Evolutionary conservation across 2,113 vertebrate genomes (phyloP).

Genomic region (Procavia capensis): DNA sequence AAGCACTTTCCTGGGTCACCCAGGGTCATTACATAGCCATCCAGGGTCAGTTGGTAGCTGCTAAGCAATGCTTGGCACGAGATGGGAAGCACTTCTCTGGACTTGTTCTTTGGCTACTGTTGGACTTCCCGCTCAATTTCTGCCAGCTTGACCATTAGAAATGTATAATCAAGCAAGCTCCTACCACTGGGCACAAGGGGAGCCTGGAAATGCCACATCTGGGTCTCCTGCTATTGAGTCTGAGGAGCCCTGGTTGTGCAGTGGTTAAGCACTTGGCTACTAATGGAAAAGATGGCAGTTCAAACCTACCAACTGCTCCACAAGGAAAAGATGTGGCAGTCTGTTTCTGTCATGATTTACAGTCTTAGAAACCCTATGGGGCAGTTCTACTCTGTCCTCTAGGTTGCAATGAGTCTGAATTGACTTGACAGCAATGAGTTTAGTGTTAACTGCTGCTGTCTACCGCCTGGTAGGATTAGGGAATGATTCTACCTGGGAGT

Average conservation of each 20-base stretch:
- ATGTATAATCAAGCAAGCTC: background rate
- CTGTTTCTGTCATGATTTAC: background rate
- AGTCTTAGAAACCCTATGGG: background rate
- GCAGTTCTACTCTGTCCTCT: background rate
- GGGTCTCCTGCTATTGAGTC: background rate
- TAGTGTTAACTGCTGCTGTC: background rate
- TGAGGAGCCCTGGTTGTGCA: background rate
- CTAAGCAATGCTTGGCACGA: background rate
- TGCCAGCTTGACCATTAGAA: background rate
- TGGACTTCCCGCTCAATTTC: background rate
- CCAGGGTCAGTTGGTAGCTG: background rate
- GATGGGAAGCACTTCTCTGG: background rate
- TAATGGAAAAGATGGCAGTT: background rate
- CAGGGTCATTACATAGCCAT: background rate
- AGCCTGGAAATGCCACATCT: background rate
- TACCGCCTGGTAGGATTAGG: background rate
- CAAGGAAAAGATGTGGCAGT: background rate
- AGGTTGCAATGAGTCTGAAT: background rate
- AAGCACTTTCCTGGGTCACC: background rate
- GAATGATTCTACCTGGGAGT: background rate
- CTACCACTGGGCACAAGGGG: background rate
- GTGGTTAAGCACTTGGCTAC: background rate
- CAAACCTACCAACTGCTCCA: background rate
- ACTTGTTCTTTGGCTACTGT: background rate
- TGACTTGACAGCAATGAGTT: background rate